Percentiles rank a stretch among this genome's conserved stretches.
These are phyloP conservation scores for Xylocopa sonorina DNA, from an alignment of 1,140 invertebrate species.

Conservation along the genomic window DNA sequence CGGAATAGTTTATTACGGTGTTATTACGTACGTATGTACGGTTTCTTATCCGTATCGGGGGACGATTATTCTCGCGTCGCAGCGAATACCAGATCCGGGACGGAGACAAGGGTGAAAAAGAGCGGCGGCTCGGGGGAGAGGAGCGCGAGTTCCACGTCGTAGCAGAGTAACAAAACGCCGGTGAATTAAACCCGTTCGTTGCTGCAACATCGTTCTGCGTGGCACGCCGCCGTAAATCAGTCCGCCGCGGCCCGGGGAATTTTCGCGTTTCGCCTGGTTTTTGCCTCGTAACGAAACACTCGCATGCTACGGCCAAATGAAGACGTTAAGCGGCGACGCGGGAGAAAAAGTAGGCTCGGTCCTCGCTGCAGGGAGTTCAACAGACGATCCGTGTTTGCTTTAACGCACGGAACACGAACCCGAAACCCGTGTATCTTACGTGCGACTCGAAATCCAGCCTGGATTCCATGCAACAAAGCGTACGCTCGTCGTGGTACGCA, in stretches of 20 bases:
- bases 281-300: conserved; percentile 55
- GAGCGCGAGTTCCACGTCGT: conserved; percentile 2
- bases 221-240: conserved; percentile 74
- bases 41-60: background rate
- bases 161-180: conserved; percentile 38
- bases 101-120: conserved; percentile 8
- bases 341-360: background rate
- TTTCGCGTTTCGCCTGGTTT: conserved; percentile 74
- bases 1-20: background rate
- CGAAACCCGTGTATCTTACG: background rate
- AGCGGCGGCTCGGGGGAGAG: conserved; percentile 32
- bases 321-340: conserved; percentile 63
- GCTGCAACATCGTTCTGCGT: conserved; percentile 76
- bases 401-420: background rate
- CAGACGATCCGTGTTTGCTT: conserved; percentile 11
- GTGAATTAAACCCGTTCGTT: conserved; percentile 76
- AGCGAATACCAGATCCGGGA: background rate
- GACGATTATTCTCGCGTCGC: conserved; percentile 2
- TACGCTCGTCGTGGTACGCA: no score
- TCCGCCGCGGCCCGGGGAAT: conserved; percentile 58
- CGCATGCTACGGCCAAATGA: conserved; percentile 58
- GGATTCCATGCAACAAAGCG: background rate
- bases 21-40: no score
- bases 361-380: conserved; percentile 17
- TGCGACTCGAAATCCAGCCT: background rate